Conservation (phyloP, 2,797 vertebrate species). For the Macropus fuliginosus region DNA sequence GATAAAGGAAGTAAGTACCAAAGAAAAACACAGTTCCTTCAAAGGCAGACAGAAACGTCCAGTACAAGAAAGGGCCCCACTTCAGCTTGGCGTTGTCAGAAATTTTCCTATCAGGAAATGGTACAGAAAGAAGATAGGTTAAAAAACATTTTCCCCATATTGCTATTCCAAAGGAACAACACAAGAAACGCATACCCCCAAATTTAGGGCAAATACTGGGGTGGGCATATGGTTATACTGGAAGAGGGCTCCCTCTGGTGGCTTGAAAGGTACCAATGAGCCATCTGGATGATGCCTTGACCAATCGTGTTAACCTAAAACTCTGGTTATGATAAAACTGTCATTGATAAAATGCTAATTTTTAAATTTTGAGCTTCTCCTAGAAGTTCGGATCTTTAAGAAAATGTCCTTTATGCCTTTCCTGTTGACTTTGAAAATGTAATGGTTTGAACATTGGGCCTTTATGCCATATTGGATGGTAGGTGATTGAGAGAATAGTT, state of each 20-base stretch:
- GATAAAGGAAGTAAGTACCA: conserved; percentile 93
- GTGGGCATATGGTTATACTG: conserved; percentile 55
- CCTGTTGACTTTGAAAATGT: conserved; percentile 9
- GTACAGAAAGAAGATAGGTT: conserved; percentile 29
- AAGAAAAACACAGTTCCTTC: conserved; percentile 97
- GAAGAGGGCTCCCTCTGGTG: conserved; percentile 3
- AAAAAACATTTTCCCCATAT: conserved; percentile 35
- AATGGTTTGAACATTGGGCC: conserved; percentile 9
- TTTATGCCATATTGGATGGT: conserved; percentile 37
- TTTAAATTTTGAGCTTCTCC: conserved; percentile 52
- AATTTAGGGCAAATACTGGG: not conserved
- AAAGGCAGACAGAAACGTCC: conserved; percentile 95
- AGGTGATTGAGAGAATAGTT: conserved; percentile 31
- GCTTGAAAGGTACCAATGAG: not conserved
- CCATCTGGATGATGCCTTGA: not conserved
- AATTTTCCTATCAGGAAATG: conserved; percentile 89
- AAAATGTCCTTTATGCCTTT: conserved; percentile 26
- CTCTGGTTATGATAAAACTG: conserved; percentile 28
- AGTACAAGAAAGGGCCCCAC: conserved; percentile 94
- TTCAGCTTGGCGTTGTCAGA: conserved; percentile 96
- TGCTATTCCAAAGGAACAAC: conserved; percentile 25
- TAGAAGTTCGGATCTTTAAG: conserved; percentile 27
- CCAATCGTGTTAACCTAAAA: conserved; percentile 20
- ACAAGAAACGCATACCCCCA: not conserved
- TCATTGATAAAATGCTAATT: conserved; percentile 30